These are phyloP conservation scores for Pungitius pungitius DNA, from an alignment of 2,113 vertebrate genomes.

Conservation along the genomic window DNA sequence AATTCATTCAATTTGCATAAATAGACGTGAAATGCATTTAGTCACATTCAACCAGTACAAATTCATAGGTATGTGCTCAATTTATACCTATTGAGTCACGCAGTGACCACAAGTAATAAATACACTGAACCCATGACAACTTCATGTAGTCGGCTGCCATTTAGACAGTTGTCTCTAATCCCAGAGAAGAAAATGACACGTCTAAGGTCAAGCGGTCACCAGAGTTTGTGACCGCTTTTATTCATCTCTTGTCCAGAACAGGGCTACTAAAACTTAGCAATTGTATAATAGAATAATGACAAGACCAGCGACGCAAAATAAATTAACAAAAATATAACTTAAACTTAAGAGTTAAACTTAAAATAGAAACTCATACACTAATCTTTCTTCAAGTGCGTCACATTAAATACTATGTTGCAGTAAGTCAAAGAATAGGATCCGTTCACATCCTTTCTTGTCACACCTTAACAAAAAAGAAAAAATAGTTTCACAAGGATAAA, in stretches of 20 bases:
- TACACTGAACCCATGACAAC: constrained; percentile 71
- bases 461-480: constrained; percentile 58
- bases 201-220: constrained; percentile 64
- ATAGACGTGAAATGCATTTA: constrained; percentile 67
- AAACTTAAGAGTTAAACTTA: too few relatives aligned
- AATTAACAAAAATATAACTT: constrained; percentile 75
- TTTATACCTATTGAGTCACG: constrained; percentile 63
- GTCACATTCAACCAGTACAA: constrained; percentile 67
- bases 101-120: constrained; percentile 74
- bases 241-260: constrained; percentile 74
- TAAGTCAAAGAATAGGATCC: constrained; percentile 40
- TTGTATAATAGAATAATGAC: constrained; percentile 69
- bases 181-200: constrained; percentile 74
- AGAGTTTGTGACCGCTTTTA: constrained; percentile 66
- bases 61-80: constrained; percentile 57
- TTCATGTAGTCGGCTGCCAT: constrained; percentile 61
- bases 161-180: constrained; percentile 69
- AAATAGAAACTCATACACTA: constrained; percentile 64
- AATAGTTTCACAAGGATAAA: constrained; percentile 62
- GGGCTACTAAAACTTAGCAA: constrained; percentile 71
- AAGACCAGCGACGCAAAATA: constrained; percentile 71
- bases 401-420: constrained; percentile 35
- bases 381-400: constrained; percentile 49
- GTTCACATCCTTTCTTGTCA: constrained; percentile 27
- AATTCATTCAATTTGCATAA: constrained; percentile 73